Evolutionary conservation across 2,797 vertebrate species (phyloP), one percentile per base, ranked within the genome.

Genomic region (Sebastes steindachneri): DNA sequence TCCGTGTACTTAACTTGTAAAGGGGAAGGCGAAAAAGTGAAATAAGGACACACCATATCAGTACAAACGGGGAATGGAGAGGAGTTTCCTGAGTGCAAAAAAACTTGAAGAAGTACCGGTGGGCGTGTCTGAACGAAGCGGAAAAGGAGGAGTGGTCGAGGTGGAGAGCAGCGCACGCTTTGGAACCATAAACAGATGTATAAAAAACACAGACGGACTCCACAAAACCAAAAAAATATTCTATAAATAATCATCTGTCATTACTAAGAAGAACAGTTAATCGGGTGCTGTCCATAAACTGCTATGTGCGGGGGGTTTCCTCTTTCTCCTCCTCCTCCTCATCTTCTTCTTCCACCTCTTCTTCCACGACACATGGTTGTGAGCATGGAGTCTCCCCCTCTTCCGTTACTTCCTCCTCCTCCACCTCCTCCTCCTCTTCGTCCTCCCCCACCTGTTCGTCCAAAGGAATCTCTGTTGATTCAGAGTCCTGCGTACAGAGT

Each of bases 401-500:
- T 9, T 84, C 87, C 75, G 25, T 89, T 48, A 67, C 88, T n/a
- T 91, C 96, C 33, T 92, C 62, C 35, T 65, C 91, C 4, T 94
- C 97, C 4, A 93, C 97, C 0, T 96, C 97, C 4, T 94, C 97
- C 5, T 93, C 97, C 0, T 96, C 97, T 2, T 93, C 94, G 9
- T 96, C 97, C 84, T 97, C 98, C 62, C 96, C 97, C 68, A 97
- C 97, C 94, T 98, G 98, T 77, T 99, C 98, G 14, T 99, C 98
- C 79, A 99, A 96, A 82, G 97, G 97, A 88, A 98, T 97, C 93
- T 99, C 98, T 17, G 98, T 98, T 12, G 97, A 98, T 95, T 99
- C 97, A 0, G 98, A 99, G 96, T 99, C 98, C 92, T 99, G 98
- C 54, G 98, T 98, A 83, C 98, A 99, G 92, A 99, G 97, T n/a